Percentiles rank a stretch among this genome's conserved stretches.
phyloP scores from a whole-genome alignment of 2,797 vertebrate genomes.

The Enteromius viviparus region DNA sequence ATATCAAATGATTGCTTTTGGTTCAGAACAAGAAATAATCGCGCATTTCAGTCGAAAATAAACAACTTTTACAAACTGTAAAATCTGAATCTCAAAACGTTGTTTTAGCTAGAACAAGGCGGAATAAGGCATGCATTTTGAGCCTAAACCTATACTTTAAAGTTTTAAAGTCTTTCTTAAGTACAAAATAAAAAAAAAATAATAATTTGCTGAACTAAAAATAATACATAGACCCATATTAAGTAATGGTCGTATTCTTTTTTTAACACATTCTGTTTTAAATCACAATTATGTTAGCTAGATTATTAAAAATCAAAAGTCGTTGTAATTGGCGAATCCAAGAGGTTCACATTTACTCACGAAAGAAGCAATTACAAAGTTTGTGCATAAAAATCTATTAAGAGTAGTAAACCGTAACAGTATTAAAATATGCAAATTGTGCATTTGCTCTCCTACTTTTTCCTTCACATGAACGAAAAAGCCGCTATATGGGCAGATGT shows the following conservation, averaged over 20 bases:
- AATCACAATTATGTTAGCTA: not conserved
- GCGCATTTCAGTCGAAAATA: too few species aligned
- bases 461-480: not conserved
- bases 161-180: not conserved
- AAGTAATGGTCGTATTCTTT: too few species aligned
- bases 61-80: not conserved
- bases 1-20: not conserved
- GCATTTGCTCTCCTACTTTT: not conserved
- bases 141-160: not conserved
- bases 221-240: too few species aligned
- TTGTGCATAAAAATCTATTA: not conserved
- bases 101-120: not conserved
- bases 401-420: not conserved
- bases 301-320: too few species aligned
- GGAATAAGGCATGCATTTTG: not conserved
- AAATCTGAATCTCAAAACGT: conserved; percentile 7
- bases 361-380: too few species aligned
- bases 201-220: not conserved
- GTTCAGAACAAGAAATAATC: too few species aligned
- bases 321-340: too few species aligned
- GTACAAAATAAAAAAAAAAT: not conserved
- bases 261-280: not conserved
- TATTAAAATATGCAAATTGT: not conserved
- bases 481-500: not conserved
- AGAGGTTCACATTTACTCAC: too few species aligned